Evolutionary conservation across 1,140 invertebrate genomes (phyloP), one percentile per base, ranked within the genome.

Genomic region (Trichonephila clavipes): DNA sequence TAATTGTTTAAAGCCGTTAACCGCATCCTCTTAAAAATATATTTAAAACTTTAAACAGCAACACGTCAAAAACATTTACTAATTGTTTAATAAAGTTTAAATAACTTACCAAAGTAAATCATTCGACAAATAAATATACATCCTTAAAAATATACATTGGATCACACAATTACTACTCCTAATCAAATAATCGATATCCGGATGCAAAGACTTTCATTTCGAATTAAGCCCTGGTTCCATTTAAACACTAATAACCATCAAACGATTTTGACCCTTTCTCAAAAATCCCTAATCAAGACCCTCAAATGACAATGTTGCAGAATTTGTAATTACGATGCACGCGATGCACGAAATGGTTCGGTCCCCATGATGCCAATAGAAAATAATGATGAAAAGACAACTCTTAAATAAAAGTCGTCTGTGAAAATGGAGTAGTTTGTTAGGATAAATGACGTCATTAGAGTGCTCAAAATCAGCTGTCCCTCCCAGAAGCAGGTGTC

Each of bases 381-480:
- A 8, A 51, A 51, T 51, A 6, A 51, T 2, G 44, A 51, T 8
- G 5, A 51, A 51, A 51, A 51, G 44, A 51, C 44, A 5, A 8
- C 44, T 51, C 44, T 51, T 51, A 69, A 77, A 34, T 5, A 34
- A 18, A 34, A 12, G 12, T 77, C 69, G 69, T 77, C 69, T 77
- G 69, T 16, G 28, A 4, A 21, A 77, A 77, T 18, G 28, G 24
- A 28, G 28, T n/a, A 34, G 28, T 24, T 77, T 24, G 69, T 77
- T 77, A 77, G 69, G 34, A 77, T 77, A 77, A 77, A 77, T 77
- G 69, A 77, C 28, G 28, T 77, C 28, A 77, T 77, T 77, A 77
- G 69, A 24, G 18, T 21, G 6, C 69, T 34, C 16, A 77, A 8
- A 77, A 77, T 77, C 69, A 77, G 69, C 69, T 77, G 69, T 24